phyloP scores from a whole-genome alignment of 2,113 vertebrate genomes.

The Falco punctatus region DNA sequence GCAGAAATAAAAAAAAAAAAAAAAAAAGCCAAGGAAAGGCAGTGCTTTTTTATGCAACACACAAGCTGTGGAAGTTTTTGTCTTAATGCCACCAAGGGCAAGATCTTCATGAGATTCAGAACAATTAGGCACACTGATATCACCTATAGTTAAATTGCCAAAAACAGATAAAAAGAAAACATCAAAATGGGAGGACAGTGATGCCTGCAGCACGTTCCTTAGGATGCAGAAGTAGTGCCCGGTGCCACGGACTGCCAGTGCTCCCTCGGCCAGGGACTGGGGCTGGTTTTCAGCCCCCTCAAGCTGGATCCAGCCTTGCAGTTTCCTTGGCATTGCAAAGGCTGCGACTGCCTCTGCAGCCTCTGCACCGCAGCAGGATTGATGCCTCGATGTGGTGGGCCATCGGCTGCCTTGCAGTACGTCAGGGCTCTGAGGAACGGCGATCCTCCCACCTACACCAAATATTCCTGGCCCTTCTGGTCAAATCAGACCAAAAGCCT shows the following conservation, averaged over 20 bases:
- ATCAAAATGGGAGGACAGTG: rapidly evolving
- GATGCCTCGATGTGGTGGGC: not conserved
- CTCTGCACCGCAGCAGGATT: not conserved
- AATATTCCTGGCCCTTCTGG: not conserved
- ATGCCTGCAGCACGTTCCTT: not conserved
- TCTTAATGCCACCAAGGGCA: not conserved
- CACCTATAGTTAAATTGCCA: not conserved
- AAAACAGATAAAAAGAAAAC: not conserved
- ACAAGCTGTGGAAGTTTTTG: not conserved
- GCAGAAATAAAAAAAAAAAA: too few species aligned
- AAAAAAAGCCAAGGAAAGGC: not conserved
- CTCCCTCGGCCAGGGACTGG: rapidly evolving
- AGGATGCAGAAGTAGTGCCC: not conserved
- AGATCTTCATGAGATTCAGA: not conserved
- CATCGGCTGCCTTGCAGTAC: not conserved
- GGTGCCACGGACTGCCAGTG: not conserved
- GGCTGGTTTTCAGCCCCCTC: not conserved
- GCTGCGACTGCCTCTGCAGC: not conserved
- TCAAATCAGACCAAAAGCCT: not conserved
- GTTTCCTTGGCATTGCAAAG: not conserved
- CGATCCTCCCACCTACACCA: not conserved
- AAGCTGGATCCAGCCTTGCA: not conserved
- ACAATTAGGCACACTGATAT: not conserved
- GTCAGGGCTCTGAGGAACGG: not conserved
- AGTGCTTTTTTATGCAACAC: not conserved